These are phyloP conservation scores for Venustaconcha ellipsiformis DNA, from an alignment of 1,140 invertebrate genomes.

Conservation along the genomic window DNA sequence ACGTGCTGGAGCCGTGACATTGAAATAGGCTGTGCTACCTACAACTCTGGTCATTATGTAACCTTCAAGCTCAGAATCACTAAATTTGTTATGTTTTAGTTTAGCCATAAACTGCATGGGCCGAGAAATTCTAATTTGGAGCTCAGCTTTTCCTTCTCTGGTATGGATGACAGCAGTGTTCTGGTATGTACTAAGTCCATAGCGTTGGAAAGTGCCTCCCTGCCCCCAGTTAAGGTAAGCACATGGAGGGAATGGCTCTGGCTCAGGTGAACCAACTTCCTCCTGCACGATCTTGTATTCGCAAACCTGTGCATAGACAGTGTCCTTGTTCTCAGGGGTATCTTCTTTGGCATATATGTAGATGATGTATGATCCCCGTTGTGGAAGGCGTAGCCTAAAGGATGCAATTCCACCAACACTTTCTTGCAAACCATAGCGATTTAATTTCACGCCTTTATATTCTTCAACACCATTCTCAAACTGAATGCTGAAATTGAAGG, in stretches of 20 bases:
- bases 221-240: constrained; percentile 67
- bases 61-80: constrained; percentile 62
- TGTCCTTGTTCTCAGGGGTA: constrained; percentile 63
- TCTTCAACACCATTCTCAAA: constrained; percentile 66
- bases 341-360: constrained; percentile 69
- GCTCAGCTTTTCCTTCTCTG: constrained; percentile 60
- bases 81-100: constrained; percentile 61
- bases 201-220: constrained; percentile 59
- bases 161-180: constrained; percentile 61
- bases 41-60: constrained; percentile 65
- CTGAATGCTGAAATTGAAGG: constrained; percentile 67
- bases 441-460: constrained; percentile 60
- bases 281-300: constrained; percentile 68
- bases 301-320: constrained; percentile 68
- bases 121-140: constrained; percentile 55
- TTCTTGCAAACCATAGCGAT: constrained; percentile 67
- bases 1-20: constrained; percentile 59
- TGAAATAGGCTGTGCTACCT: constrained; percentile 66
- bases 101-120: constrained; percentile 68
- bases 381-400: constrained; percentile 67
- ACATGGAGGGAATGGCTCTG: constrained; percentile 67
- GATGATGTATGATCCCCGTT: constrained; percentile 64
- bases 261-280: constrained; percentile 33
- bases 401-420: constrained; percentile 61
- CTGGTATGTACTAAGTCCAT: constrained; percentile 63